Evolutionary conservation across 2,797 vertebrate species (phyloP), one percentile per base, ranked within the genome.

Genomic region (Lateolabrax maculatus): DNA sequence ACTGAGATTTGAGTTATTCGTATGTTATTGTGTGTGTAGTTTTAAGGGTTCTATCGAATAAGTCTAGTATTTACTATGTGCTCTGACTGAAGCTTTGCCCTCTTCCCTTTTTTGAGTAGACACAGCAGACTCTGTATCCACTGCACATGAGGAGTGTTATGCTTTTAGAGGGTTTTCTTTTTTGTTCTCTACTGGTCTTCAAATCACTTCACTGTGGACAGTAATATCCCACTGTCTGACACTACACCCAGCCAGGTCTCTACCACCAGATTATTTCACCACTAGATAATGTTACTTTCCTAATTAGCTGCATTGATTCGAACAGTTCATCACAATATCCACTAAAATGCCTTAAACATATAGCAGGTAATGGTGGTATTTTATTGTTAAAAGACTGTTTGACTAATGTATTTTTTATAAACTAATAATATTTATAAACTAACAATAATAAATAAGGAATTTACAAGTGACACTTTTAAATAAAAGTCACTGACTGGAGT

Each of bases 31-130:
- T 55, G 37, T 61, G 36, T 25, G 41, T 10, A 31, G 4, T 49
- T 66, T 58, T 9, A 49, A 51, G 29, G 23, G 2, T 19, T 55
- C 21, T 56, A 23, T 69, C 70, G 53, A 61, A n/a, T 61, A 25
- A n/a, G 5, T 44, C 46, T 25, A 46, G 9, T 52, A 41, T 52
- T 67, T 51, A 29, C 27, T 44, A 31, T 46, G 23, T 62, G 18
- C 18, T 29, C 25, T 36, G 21, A 44, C 19, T 34, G 19, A 48
- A 48, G 31, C 9, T 23, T 9, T 27, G 5, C 0, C 49, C 27
- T 60, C 44, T 68, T 51, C 57, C 11, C 16, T 36, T 44, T 21
- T 37, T 9, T 44, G 8, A 63, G 31, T 27, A 27, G 5, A 53
- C 18, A 16, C 21, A 43, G 11, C 46, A 43, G 39, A 53, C n/a